phyloP scores from a whole-genome alignment of 2,888 invertebrate genomes.

The Neuroscelio doddi region DNA sequence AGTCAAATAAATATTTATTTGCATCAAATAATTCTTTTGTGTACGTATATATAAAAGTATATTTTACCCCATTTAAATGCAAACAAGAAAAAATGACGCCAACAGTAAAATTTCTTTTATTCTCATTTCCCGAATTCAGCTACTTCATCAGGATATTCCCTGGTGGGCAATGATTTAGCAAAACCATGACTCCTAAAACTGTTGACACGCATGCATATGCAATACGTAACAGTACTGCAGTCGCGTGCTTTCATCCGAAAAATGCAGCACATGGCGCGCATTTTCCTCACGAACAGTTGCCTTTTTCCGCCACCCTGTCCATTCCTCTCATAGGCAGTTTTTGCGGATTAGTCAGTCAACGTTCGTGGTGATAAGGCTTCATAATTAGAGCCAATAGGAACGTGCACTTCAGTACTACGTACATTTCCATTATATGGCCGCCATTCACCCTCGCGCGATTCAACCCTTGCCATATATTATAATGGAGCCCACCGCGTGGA shows the following conservation, averaged over 20 bases:
- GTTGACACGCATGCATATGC: slow-evolving; percentile 26
- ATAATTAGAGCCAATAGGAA: background rate
- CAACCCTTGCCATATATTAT: slow-evolving; percentile 58
- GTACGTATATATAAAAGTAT: too few species aligned
- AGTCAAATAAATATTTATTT: too few species aligned
- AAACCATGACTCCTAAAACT: slow-evolving; percentile 24
- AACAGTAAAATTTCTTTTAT: too few species aligned
- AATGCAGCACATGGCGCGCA: slow-evolving; percentile 49
- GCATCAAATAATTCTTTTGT: too few species aligned
- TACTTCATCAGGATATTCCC: slow-evolving; percentile 24
- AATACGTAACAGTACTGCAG: slow-evolving; percentile 23
- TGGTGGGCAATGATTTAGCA: slow-evolving; percentile 57
- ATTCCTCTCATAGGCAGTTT: slow-evolving; percentile 8
- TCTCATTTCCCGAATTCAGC: slow-evolving; percentile 56
- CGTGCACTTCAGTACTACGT: background rate
- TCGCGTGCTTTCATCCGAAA: slow-evolving; percentile 41
- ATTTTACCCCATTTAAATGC: too few species aligned
- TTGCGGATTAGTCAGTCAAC: slow-evolving; percentile 8
- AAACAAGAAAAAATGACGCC: too few species aligned
- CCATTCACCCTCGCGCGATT: too few species aligned
- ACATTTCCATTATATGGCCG: slow-evolving; percentile 16
- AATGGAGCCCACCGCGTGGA: slow-evolving; percentile 50
- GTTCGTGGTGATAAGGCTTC: slow-evolving; percentile 2
- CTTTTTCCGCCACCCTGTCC: slow-evolving; percentile 13
- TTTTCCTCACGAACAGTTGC: slow-evolving; percentile 36